Percentiles rank a stretch among this genome's conserved stretches.
Conservation (phyloP, 2,113 vertebrate species). For the Alouatta palliata region DNA sequence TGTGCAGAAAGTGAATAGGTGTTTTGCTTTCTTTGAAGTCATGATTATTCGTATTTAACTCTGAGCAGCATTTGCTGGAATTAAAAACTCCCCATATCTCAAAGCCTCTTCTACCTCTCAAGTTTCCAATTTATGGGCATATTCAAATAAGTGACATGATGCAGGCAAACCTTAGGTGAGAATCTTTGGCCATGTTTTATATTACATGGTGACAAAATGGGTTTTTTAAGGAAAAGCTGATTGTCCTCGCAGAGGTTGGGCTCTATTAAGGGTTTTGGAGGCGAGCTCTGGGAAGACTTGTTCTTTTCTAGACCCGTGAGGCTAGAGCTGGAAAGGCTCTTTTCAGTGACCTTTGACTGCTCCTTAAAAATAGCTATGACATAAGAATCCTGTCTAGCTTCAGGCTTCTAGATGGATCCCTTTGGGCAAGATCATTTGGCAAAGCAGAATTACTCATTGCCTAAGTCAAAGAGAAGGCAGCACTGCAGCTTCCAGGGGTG, state of each 20-base stretch:
- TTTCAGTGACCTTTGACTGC: not conserved
- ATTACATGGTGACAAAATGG: rapidly evolving
- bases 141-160: not conserved
- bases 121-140: not conserved
- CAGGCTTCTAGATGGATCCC: not conserved
- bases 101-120: not conserved
- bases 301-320: not conserved
- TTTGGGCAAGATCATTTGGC: not conserved
- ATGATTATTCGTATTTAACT: not conserved
- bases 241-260: not conserved
- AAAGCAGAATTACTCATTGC: not conserved
- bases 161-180: not conserved
- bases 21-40: not conserved
- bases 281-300: not conserved
- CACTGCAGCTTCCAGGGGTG: rapidly evolving
- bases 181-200: not conserved
- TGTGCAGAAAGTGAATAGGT: too few species aligned
- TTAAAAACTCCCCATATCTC: not conserved
- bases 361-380: not conserved
- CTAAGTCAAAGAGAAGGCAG: not conserved
- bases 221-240: not conserved
- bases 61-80: not conserved
- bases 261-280: not conserved
- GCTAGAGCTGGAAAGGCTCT: not conserved
- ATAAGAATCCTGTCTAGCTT: not conserved